phyloP scores from a whole-genome alignment of 2,113 vertebrate genomes.

The Rhizomys pruinosus region DNA sequence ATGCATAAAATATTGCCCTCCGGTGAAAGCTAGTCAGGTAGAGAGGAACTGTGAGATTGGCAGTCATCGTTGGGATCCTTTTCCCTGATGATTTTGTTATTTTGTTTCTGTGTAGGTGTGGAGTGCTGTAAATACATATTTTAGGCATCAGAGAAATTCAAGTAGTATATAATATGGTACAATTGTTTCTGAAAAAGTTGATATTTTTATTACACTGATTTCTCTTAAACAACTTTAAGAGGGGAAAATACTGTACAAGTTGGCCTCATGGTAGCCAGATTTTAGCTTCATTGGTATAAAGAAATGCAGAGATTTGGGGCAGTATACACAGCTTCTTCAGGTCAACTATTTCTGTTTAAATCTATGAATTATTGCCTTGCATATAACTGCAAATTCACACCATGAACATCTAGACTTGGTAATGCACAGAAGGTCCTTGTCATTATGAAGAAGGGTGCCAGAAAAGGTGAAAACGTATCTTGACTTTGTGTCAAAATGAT shows the following conservation, averaged over 20 bases:
- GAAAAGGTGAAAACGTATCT: background rate
- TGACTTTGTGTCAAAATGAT: conserved; percentile 27
- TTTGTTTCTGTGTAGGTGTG: conserved; percentile 61
- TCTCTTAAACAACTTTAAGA: conserved; percentile 47
- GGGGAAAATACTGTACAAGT: conserved; percentile 49
- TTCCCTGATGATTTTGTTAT: conserved; percentile 64
- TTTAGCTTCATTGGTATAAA: conserved; percentile 58
- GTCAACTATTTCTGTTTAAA: conserved; percentile 63
- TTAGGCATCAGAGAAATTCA: conserved; percentile 52
- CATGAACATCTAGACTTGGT: conserved; percentile 54
- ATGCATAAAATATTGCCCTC: conserved; percentile 41
- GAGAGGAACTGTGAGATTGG: conserved; percentile 50
- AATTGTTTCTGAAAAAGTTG: conserved; percentile 14
- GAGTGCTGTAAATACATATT: conserved; percentile 60
- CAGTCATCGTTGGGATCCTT: conserved; percentile 49
- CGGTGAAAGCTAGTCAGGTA: conserved; percentile 57
- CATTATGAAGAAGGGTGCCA: background rate
- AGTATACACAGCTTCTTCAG: conserved; percentile 46
- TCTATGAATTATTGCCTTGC: background rate
- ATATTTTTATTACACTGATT: conserved; percentile 17
- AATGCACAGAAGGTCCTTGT: conserved; percentile 29
- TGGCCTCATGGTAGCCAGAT: conserved; percentile 52
- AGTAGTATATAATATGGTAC: conserved; percentile 45
- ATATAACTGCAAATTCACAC: conserved; percentile 33
- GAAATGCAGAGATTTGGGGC: conserved; percentile 20